Evolutionary conservation across 1,140 invertebrate genomes (phyloP), one percentile per base, ranked within the genome.

Genomic region (Nasonia giraulti): DNA sequence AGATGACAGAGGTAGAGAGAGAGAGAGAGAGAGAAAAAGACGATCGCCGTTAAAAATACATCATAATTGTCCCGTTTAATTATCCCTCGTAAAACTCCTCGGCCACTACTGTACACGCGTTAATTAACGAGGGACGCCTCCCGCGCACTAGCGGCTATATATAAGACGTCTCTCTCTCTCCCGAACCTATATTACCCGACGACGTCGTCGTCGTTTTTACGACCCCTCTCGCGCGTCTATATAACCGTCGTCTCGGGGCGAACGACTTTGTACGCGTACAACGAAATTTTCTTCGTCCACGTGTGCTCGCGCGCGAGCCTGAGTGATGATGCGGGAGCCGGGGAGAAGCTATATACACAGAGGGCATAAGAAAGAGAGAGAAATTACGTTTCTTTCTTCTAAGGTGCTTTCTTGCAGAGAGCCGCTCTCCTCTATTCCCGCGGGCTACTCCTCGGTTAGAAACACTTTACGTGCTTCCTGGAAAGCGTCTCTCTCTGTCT

Each of bases 371-470:
- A 4, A 37, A 66, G 33, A 0, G 44, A 83, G 73, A 82, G 75
- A 83, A 77, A 83, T 83, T 83, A 68, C 37, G 40, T 76, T 68
- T 76, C 55, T 77, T 66, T 76, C 2, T 77, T 0, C 31, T 0
- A 62, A 55, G 10, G 66, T 75, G 69, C 69, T 71, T 12, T 33
- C 23, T 33, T 71, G 69, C 69, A 31, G 68, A n/a, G 68, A 50
- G 47, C 55, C 0, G 20, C 55, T 37, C 80, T 20, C 40, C 44
- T 73, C 55, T 74, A 81, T 81, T 81, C 44, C 69, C 69, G 44
- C 23, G 44, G 44, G 44, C 20, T 37, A 5, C 20, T 50, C 55
- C 80, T 74, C 66, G 79, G 20, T 79, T 66, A 66, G 37, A 37
- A 79, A 66, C 27, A 47, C 10, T 69, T 80, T 71, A n/a, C 71